A percentile compares a stretch with the other conserved stretches of the same genome.
Conservation (phyloP, 2,888 invertebrate genomes). For the Thera obeliscata region DNA sequence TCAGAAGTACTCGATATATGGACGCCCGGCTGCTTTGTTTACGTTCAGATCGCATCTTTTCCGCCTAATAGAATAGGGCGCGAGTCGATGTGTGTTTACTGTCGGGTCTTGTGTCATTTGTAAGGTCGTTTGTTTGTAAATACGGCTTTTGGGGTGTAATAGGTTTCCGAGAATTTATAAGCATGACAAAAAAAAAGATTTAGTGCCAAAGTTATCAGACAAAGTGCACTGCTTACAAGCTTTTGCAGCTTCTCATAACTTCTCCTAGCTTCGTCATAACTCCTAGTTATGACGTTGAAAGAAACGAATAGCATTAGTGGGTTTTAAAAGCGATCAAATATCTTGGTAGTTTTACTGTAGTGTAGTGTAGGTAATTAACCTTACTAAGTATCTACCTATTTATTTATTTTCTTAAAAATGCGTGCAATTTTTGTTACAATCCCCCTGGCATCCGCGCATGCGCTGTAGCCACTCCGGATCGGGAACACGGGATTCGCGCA, state of each 20-base stretch:
- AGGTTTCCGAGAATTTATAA: not conserved
- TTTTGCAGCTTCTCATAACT: no score
- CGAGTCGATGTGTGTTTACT: constrained; percentile 48
- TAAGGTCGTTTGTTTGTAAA: constrained; percentile 32
- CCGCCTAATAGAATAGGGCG: constrained; percentile 66
- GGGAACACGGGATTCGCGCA: constrained; percentile 44
- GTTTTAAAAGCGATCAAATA: no score
- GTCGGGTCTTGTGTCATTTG: constrained; percentile 39
- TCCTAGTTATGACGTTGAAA: no score
- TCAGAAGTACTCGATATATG: constrained; percentile 57
- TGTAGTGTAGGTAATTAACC: not conserved
- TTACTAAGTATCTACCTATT: not conserved
- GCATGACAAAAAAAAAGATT: not conserved
- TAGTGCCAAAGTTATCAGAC: no score
- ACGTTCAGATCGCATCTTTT: constrained; percentile 64
- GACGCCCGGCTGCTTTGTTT: constrained; percentile 62
- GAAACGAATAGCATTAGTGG: no score
- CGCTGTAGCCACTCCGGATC: constrained; percentile 30
- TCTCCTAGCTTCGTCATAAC: no score
- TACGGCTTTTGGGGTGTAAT: constrained; percentile 30
- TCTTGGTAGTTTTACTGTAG: not conserved
- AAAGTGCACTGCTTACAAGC: no score
- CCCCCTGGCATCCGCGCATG: constrained; percentile 38
- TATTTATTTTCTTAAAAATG: constrained; percentile 28
- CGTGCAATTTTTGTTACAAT: constrained; percentile 44